Base-by-base conservation (phyloP, 2,888 invertebrate genomes). In the Acholoe squamosa region DNA sequence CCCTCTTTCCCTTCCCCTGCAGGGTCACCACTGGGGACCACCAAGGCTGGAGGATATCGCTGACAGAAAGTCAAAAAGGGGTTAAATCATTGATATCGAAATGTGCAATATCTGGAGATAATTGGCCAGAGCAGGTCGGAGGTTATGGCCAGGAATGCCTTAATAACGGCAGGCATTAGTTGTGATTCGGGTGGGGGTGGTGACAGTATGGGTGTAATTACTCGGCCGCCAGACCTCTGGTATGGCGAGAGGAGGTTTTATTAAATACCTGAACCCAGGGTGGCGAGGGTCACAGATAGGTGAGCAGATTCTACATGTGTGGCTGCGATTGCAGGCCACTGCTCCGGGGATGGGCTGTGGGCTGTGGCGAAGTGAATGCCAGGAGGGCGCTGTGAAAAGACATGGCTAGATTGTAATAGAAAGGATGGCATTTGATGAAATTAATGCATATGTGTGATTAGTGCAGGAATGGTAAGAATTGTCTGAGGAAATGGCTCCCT, bases 51-150 rank as follows among this genome's bases (percentile, higher is more conserved):
- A 61, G 61, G 61, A 7, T 61, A 61, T n/a, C 34, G 25, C 77
- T 77, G 84, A 84, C 84, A 84, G 84, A 84, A 34, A 84, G 84
- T 51, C 84, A 84, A 84, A 84, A 43, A 84, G 33, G 43, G 84
- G 43, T 43, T 84, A 84, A 84, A 84, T 84, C 84, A 84, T 84
- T 84, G 43, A 84, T 84, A 84, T 43, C 84, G 43, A 84, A 84
- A 84, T 84, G 84, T 84, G 84, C 84, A 84, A 84, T 84, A 84
- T 84, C 34, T 19, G 43, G 0, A 43, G n/a, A 22, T 28, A 43
- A 84, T 43, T 84, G 84, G 77, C 34, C n/a, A 3, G 43, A 14
- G 51, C 84, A 43, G 84, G 43, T 14, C 34, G 22, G 84, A 5
- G 51, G 84, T 33, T 43, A 84, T 33, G 84, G 84, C 51, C 34